phyloP scores from a whole-genome alignment of 2,797 vertebrate genomes.

The Manis crassicaudata region DNA sequence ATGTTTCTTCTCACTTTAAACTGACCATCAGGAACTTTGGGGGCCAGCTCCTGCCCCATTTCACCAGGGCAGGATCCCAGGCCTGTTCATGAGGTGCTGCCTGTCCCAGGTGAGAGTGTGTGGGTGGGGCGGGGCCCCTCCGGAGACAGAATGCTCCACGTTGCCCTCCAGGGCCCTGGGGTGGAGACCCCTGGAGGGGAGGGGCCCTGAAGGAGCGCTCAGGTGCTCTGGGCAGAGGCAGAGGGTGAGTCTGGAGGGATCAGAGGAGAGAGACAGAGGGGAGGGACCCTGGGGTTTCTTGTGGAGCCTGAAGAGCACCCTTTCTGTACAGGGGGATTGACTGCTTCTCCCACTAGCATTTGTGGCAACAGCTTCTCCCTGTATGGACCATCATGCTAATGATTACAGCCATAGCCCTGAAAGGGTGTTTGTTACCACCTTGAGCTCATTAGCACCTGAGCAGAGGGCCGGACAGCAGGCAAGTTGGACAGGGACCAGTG shows the following conservation, averaged over 20 bases:
- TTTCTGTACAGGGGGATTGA: rapidly evolving
- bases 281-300: background rate
- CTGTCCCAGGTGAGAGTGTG: background rate
- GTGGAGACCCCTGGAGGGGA: background rate
- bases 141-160: background rate
- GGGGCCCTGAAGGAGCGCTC: background rate
- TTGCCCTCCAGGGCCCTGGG: background rate
- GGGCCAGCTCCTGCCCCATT: background rate
- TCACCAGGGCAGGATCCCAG: background rate
- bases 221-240: background rate
- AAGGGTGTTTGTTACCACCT: constrained; percentile 80
- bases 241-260: rapidly evolving
- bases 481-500: constrained; percentile 69
- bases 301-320: background rate
- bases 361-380: constrained; percentile 82
- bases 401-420: constrained; percentile 85
- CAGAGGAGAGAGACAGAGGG: background rate
- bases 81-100: background rate
- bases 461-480: constrained; percentile 74
- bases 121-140: background rate
- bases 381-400: constrained; percentile 85
- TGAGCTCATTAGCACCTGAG: constrained; percentile 83
- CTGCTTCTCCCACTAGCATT: constrained; percentile 73
- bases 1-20: background rate
- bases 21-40: background rate